phyloP scores from a whole-genome alignment of 2,113 vertebrate genomes.

The Engystomops pustulosus region DNA sequence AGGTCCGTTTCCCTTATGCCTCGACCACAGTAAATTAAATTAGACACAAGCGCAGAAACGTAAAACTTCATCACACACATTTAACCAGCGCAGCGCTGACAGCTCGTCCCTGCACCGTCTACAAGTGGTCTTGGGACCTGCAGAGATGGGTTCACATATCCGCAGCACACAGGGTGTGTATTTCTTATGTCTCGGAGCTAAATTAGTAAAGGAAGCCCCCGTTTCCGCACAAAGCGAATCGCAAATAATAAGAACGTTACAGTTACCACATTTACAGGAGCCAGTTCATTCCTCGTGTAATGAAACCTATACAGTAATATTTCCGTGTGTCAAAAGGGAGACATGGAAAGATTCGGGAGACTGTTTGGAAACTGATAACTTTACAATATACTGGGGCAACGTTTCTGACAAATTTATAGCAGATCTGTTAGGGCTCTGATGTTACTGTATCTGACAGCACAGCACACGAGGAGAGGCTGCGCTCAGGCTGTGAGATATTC shows the following conservation, averaged over 20 bases:
- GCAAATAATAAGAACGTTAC: conserved; percentile 42
- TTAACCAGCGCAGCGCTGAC: background rate
- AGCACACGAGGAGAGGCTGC: too few species aligned
- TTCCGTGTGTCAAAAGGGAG: background rate
- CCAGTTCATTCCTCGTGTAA: background rate
- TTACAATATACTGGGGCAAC: background rate
- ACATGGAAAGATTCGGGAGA: background rate
- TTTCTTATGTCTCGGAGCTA: conserved; percentile 38
- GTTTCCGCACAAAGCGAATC: background rate
- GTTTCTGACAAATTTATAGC: background rate
- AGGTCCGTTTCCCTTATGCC: conserved; percentile 9
- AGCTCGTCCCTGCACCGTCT: background rate
- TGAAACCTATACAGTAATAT: background rate
- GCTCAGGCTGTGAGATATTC: too few species aligned
- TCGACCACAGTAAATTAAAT: conserved; percentile 46
- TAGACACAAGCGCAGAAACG: background rate
- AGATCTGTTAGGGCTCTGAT: too few species aligned
- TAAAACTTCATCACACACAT: background rate
- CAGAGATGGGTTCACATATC: background rate
- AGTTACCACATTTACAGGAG: background rate
- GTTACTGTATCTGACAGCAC: too few species aligned
- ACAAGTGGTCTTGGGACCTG: background rate
- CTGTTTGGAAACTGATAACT: background rate
- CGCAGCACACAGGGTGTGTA: conserved; percentile 6
- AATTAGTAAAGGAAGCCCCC: conserved; percentile 47